These are phyloP conservation scores for Melanitta fusca DNA, from an alignment of 2,797 vertebrate species.

Conservation along the genomic window DNA sequence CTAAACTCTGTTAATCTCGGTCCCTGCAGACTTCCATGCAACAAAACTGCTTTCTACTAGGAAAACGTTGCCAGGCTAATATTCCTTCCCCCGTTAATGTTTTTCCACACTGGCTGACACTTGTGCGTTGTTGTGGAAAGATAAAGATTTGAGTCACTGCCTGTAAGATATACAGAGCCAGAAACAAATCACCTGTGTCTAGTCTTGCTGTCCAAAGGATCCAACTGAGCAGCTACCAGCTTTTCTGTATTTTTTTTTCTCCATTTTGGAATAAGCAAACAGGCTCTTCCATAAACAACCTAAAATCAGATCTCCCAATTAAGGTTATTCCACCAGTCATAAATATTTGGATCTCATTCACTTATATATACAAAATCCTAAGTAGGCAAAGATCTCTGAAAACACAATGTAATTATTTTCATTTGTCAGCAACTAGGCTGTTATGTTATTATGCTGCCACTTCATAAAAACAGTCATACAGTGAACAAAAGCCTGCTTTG, in stretches of 20 bases:
- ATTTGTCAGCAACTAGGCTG: not conserved
- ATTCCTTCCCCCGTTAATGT: not conserved
- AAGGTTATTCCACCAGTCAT: not conserved
- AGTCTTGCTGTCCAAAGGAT: accelerated
- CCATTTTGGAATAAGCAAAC: not conserved
- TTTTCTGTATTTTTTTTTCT: not conserved
- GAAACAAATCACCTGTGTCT: not conserved
- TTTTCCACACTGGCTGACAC: not conserved
- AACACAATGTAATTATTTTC: not conserved
- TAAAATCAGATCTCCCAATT: not conserved
- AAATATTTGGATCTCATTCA: not conserved
- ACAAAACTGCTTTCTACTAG: not conserved
- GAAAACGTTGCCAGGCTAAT: not conserved
- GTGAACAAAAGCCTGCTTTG: not conserved
- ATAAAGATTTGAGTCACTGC: not conserved
- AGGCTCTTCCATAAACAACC: not conserved
- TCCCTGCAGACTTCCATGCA: not conserved
- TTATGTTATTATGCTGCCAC: not conserved
- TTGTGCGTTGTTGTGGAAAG: not conserved
- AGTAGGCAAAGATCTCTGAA: not conserved
- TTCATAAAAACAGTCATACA: slow-evolving; percentile 6
- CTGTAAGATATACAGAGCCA: not conserved
- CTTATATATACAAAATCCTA: not conserved
- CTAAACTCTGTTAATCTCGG: not conserved
- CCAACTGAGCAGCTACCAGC: not conserved